Conservation (phyloP, 2,113 vertebrate genomes). For the Cyphomyrus plagiostoma region DNA sequence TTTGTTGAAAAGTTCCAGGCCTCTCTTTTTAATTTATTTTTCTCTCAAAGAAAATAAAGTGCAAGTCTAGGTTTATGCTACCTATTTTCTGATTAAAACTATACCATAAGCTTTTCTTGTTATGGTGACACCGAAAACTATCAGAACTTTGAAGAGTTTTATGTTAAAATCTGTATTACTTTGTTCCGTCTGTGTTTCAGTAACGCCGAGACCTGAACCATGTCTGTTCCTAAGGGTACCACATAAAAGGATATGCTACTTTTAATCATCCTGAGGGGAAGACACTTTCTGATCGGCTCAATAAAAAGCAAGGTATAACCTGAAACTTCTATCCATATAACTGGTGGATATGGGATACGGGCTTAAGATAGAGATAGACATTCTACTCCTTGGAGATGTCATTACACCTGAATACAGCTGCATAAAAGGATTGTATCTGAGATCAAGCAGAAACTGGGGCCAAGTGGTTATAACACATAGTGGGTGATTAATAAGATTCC, state of each 20-base stretch:
- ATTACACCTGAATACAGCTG: not conserved
- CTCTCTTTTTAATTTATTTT: slow-evolving; percentile 1
- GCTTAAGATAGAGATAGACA: not conserved
- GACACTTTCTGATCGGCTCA: not conserved
- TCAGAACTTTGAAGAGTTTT: not conserved
- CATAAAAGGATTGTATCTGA: not conserved
- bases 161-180: not conserved
- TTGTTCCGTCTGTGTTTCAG: not conserved
- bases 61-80: not conserved
- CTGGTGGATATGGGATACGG: not conserved
- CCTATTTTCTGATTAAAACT: not conserved
- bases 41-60: not conserved
- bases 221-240: not conserved
- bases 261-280: not conserved
- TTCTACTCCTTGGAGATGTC: not conserved
- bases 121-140: not conserved
- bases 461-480: not conserved
- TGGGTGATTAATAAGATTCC: not conserved
- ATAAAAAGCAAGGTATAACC: not conserved
- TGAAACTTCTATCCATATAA: not conserved
- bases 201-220: not conserved
- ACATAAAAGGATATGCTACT: not conserved
- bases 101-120: not conserved
- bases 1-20: slow-evolving; percentile 14
- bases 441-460: not conserved